These are phyloP conservation scores for Arctia plantaginis DNA, from an alignment of 2,888 invertebrate genomes.

Conservation along the genomic window DNA sequence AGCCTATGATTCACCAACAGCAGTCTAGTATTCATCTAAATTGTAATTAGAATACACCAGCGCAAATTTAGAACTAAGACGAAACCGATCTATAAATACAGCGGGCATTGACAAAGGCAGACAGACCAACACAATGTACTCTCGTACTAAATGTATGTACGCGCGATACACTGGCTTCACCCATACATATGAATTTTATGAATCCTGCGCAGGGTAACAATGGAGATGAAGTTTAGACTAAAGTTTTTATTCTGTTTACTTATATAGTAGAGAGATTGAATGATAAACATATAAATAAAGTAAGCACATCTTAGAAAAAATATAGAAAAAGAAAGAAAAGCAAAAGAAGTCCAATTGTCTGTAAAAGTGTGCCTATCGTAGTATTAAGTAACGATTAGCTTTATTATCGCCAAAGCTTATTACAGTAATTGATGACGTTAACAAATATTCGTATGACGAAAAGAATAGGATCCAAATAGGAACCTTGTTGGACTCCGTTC, in stretches of 20 bases:
- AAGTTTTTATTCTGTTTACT: constrained; percentile 1
- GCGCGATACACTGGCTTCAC: constrained; percentile 74
- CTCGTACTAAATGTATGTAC: constrained; percentile 69
- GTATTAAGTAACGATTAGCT: too few relatives aligned
- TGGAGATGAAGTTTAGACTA: constrained; percentile 57
- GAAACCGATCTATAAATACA: constrained; percentile 44
- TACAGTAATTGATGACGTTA: too few relatives aligned
- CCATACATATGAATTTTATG: constrained; percentile 84
- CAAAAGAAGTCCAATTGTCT: not conserved
- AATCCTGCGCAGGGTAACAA: constrained; percentile 60
- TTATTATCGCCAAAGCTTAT: too few relatives aligned
- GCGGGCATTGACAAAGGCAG: constrained; percentile 50
- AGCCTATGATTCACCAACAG: constrained; percentile 9
- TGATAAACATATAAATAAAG: too few relatives aligned
- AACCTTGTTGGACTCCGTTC: not conserved
- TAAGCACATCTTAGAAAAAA: not conserved
- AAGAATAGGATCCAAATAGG: not conserved
- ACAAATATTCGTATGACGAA: too few relatives aligned
- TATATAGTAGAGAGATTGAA: not conserved
- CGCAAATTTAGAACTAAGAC: constrained; percentile 44
- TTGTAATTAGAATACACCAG: constrained; percentile 41
- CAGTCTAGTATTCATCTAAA: constrained; percentile 19
- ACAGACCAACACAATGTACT: constrained; percentile 66
- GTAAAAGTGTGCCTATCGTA: not conserved
- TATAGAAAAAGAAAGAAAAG: not conserved